A percentile compares a stretch with the other conserved stretches of the same genome.
Evolutionary conservation across 2,888 invertebrate genomes (phyloP).

Genomic region (Caenorhabditis drosophilae): DNA sequence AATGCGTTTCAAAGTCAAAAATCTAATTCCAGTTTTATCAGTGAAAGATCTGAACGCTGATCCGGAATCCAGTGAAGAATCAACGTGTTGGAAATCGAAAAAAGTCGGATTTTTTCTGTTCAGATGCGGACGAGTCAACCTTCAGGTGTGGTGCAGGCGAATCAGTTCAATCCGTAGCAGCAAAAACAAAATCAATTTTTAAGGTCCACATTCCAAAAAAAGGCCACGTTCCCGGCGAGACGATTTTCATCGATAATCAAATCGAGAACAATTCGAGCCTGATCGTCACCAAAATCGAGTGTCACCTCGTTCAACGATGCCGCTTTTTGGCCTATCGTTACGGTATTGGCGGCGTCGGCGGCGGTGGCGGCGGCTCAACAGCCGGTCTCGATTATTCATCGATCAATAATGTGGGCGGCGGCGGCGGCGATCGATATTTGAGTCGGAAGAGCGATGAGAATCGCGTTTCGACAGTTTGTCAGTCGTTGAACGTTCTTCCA

Average conservation of each 20-base stretch:
- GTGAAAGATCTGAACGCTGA: slow-evolving; percentile 21
- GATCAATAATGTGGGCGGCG: background rate
- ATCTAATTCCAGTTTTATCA: slow-evolving; percentile 13
- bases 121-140: slow-evolving; percentile 25
- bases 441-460: slow-evolving; percentile 28
- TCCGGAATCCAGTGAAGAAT: slow-evolving; percentile 12
- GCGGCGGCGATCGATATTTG: slow-evolving; percentile 16
- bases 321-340: slow-evolving; percentile 36
- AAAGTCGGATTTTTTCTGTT: slow-evolving; percentile 37
- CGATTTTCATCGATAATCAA: slow-evolving; percentile 31
- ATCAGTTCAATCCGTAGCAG: too few relatives aligned
- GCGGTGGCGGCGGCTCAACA: background rate
- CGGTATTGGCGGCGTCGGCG: slow-evolving; percentile 24
- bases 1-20: background rate
- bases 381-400: background rate
- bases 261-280: slow-evolving; percentile 34
- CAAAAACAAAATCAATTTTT: background rate
- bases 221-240: slow-evolving; percentile 46
- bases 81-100: slow-evolving; percentile 27
- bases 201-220: slow-evolving; percentile 39
- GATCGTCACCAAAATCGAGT: slow-evolving; percentile 36
- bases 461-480: slow-evolving; percentile 14
- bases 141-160: slow-evolving; percentile 7
- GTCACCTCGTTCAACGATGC: slow-evolving; percentile 29
- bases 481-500: slow-evolving; percentile 20